These are phyloP conservation scores for Melipona quadrifasciata DNA, from an alignment of 1,140 invertebrate genomes.

Conservation along the genomic window DNA sequence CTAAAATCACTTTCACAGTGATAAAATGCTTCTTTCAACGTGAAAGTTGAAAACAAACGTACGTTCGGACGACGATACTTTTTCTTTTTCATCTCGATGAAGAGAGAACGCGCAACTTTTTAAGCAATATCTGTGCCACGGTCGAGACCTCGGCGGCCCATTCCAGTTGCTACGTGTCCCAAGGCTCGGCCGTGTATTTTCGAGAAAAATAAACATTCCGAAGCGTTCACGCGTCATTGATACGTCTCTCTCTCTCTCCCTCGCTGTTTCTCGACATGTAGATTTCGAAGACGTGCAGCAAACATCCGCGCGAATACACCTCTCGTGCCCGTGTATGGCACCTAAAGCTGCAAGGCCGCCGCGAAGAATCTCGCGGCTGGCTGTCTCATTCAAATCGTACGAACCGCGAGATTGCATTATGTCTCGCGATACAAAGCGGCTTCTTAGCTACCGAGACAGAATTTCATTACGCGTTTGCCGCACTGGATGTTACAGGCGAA, in stretches of 20 bases:
- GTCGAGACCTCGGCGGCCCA: conserved; percentile 17
- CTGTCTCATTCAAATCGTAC: conserved; percentile 43
- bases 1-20: too few species aligned
- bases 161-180: neutral
- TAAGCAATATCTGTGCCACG: conserved; percentile 29
- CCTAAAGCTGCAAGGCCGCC: conserved; percentile 14
- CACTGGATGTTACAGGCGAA: neutral
- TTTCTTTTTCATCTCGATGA: neutral
- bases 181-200: conserved; percentile 17
- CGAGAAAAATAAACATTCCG: neutral
- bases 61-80: neutral
- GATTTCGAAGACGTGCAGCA: neutral
- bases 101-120: neutral
- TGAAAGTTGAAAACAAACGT: neutral
- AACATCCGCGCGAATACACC: neutral
- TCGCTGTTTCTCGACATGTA: neutral
- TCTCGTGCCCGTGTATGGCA: neutral
- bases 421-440: conserved; percentile 31
- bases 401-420: conserved; percentile 34
- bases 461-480: conserved; percentile 10
- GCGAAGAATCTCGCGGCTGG: conserved; percentile 15
- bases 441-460: conserved; percentile 9
- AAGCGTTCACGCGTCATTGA: neutral
- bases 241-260: neutral
- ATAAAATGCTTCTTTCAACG: neutral